These are phyloP conservation scores for Tipula vernalis DNA, from an alignment of 2,888 invertebrate species.

Conservation along the genomic window DNA sequence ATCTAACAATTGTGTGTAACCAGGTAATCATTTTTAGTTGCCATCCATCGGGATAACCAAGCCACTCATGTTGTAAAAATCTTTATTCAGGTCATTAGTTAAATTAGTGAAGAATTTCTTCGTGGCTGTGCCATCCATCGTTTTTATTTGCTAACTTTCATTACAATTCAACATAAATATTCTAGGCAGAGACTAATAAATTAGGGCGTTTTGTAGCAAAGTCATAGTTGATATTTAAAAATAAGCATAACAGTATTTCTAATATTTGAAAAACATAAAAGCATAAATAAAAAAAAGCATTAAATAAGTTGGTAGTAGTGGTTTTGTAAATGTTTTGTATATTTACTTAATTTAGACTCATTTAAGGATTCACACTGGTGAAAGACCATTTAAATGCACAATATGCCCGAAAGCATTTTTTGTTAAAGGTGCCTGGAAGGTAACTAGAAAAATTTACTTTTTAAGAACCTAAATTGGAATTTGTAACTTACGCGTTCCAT, in stretches of 20 bases:
- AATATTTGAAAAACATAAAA: background rate
- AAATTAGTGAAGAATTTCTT: too few species aligned
- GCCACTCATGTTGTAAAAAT: too few species aligned
- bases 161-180: background rate
- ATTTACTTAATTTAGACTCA: background rate
- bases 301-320: background rate
- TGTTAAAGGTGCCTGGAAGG: background rate
- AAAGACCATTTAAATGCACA: background rate
- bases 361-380: background rate
- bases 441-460: background rate
- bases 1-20: too few species aligned
- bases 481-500: background rate
- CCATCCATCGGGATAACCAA: too few species aligned
- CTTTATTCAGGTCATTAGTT: too few species aligned
- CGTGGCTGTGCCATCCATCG: background rate
- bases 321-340: background rate
- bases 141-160: background rate
- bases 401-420: background rate
- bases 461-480: background rate
- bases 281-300: too few species aligned
- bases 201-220: background rate
- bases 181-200: background rate
- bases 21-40: too few species aligned
- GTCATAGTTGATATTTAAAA: background rate
- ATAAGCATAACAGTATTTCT: background rate